phyloP scores from a whole-genome alignment of 2,113 vertebrate genomes.

The Xiphophorus couchianus region DNA sequence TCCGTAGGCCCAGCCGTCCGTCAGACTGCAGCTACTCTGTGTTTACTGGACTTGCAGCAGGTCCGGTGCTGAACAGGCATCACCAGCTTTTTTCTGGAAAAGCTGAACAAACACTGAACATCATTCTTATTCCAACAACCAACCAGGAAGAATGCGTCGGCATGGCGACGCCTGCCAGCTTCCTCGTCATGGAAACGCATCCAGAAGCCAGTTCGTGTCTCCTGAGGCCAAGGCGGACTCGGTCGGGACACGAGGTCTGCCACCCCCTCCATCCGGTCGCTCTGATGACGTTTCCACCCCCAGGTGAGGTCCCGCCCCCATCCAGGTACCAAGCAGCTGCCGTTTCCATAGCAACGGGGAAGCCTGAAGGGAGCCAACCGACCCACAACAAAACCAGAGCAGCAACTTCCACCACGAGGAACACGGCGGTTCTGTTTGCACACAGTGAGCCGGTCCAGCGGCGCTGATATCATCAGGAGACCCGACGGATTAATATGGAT shows the following conservation, averaged over 20 bases:
- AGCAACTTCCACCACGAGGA: neutral
- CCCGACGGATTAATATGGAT: neutral
- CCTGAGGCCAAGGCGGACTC: constrained; percentile 30
- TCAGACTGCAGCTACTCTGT: too few relatives aligned
- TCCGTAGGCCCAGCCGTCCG: too few relatives aligned
- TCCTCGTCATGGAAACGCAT: constrained; percentile 67
- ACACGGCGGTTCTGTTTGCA: constrained; percentile 3
- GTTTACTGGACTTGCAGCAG: too few relatives aligned
- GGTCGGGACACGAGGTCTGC: constrained; percentile 26
- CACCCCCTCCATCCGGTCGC: constrained; percentile 8
- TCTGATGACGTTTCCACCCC: constrained; percentile 24
- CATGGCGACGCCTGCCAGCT: constrained; percentile 47
- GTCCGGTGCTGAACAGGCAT: neutral
- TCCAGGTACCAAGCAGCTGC: neutral
- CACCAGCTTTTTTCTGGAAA: neutral
- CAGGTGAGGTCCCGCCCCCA: constrained; percentile 16
- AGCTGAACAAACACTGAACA: neutral
- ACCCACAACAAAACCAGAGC: neutral
- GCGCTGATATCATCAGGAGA: neutral
- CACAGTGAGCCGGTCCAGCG: neutral
- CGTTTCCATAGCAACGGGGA: constrained; percentile 23
- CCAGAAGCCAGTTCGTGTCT: constrained; percentile 49
- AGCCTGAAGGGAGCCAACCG: neutral
- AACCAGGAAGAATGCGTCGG: constrained; percentile 32
- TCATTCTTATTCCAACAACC: neutral